Evolutionary conservation across 2,888 invertebrate species (phyloP), one percentile per base, ranked within the genome.

Genomic region (Macropis europaea): DNA sequence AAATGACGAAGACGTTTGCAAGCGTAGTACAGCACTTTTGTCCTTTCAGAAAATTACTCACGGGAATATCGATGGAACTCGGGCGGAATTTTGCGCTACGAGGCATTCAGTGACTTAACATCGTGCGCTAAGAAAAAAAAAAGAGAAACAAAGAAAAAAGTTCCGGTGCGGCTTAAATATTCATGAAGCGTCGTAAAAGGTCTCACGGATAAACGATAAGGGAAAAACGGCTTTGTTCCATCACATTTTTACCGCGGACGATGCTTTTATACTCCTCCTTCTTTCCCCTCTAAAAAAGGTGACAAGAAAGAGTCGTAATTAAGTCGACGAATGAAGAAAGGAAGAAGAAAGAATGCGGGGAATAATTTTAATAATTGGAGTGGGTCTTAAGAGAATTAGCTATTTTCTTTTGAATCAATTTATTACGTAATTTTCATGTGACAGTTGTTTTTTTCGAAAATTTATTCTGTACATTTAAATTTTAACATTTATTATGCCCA

Each of bases 21-120:
- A 17, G 26, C 32, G 36, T 34, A 22, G 42, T 17, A 17, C 19
- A 36, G 26, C 63, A 17, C 50, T 71, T 61, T 43, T 61, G 71
- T 68, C 61, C 61, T 54, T 54, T 61, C 45, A 61, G 68, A 56
- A 61, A 71, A 71, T 70, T 70, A 70, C 67, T 53, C 60, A 30
- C 47, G 53, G 67, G 67, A 60, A 60, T 70, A 67, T 64, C 47
- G 52, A 30, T 17, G 64, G 42, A 36, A 24, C 53, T 34, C 30
- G 26, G 17, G 24, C 19, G 42, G 70, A 59, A 70, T 60, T 60
- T 43, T 43, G 54, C 7, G 34, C 42, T 15, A n/a, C 0, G 26
- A 5, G 7, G 28, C 13, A 28, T 32, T 30, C 24, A n/a, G 15
- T 24, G 34, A 53, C 54, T 54, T 9, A 13, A 9, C 7, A 7